Evolutionary conservation across 2,888 invertebrate genomes (phyloP), one percentile per base, ranked within the genome.

Genomic region (Nemotelus pantherinus): DNA sequence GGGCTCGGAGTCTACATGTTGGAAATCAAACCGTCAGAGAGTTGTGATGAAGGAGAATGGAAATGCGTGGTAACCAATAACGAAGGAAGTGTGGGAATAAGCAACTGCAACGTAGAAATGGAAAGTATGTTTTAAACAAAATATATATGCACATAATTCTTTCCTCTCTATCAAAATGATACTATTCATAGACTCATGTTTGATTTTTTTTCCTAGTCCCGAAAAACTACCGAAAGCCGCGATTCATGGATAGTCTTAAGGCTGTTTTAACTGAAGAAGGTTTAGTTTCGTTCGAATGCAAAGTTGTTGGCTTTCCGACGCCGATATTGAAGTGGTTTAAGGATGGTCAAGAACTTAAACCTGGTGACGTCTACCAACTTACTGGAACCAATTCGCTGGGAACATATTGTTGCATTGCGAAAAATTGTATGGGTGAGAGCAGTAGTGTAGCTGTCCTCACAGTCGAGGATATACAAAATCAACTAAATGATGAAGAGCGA

Each of bases 181-280:
- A 45, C 58, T 50, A 63, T 72, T 4, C 10, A 41, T 55, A 25
- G 1, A 25, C 25, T 25, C 25, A 25, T 25, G 25, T 25, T 25
- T 25, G 25, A 25, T 72, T 64, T 7, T 44, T 44, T 41, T 41
- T 88, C 88, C n/a, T 87, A 95, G 95, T 95, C 85, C 96, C 96
- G 58, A 95, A 95, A 87, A 96, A 96, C 86, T 96, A 94, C 84
- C 90, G 95, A 81, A 94, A 94, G 84, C 96, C 96, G 1, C 90
- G 95, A 80, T 96, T 96, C 86, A 93, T 96, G 92, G 96, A 96
- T 86, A 94, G 93, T 82, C 89, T 96, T 7, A 94, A 94, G 86
- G 96, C 96, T 6, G 92, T 96, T 63, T 89, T 96, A 64, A 96
- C 96, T 0, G 96, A 96, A 84, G 96, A 96, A 88, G 96, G 96